Evolutionary conservation across 2,113 vertebrate species (phyloP).

Genomic region (Bombycilla garrulus): DNA sequence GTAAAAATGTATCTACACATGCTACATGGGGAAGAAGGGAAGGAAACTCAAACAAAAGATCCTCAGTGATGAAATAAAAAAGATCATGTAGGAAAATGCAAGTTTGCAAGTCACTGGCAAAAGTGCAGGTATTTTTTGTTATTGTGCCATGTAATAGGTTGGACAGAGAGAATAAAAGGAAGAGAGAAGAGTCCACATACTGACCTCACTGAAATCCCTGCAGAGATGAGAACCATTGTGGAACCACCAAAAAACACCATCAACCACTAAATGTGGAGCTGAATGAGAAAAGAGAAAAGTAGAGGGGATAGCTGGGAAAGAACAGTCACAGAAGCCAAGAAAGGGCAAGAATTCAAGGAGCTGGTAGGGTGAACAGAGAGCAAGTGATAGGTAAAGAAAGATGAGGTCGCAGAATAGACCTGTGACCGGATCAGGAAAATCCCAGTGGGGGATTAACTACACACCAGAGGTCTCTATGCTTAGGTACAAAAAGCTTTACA

Average conservation of each 20-base stretch:
- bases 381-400: conserved; percentile 13
- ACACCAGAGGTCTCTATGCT: conserved; percentile 18
- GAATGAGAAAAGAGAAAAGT: background rate
- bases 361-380: background rate
- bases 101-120: background rate
- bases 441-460: background rate
- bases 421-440: conserved; percentile 6
- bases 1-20: background rate
- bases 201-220: background rate
- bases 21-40: background rate
- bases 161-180: background rate
- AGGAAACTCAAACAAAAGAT: background rate
- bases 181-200: background rate
- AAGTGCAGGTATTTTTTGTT: background rate
- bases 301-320: background rate
- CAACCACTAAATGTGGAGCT: background rate
- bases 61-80: background rate
- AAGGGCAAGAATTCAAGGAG: background rate
- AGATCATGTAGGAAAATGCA: background rate
- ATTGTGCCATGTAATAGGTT: background rate
- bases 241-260: background rate
- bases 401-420: conserved; percentile 1
- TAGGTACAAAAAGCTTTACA: conserved; percentile 56
- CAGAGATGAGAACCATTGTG: background rate
- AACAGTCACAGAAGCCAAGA: background rate